Evolutionary conservation across 2,888 invertebrate species (phyloP).

Genomic region (Polydrusus tereticollis): DNA sequence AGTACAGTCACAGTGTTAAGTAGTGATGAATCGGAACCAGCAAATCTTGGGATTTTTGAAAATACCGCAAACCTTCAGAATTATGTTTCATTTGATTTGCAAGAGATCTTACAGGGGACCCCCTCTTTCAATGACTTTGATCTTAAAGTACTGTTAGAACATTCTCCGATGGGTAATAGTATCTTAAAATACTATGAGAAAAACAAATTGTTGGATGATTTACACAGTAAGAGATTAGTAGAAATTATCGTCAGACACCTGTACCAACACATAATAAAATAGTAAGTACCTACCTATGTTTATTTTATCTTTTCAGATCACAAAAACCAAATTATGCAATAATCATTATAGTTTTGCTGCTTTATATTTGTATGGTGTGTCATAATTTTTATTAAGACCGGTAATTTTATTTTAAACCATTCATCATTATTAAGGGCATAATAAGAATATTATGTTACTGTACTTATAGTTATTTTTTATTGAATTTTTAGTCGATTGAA

Average conservation of each 20-base stretch:
- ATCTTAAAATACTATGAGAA: slow-evolving; percentile 5
- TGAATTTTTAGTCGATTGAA: not conserved
- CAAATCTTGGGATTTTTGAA: too few relatives aligned
- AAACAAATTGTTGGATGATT: not conserved
- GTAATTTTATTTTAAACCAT: not conserved
- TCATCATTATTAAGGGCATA: too few relatives aligned
- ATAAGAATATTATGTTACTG: too few relatives aligned
- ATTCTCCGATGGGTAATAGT: not conserved
- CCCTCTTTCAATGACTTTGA: not conserved
- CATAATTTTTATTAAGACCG: too few relatives aligned
- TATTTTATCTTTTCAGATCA: too few relatives aligned
- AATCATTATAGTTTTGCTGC: too few relatives aligned
- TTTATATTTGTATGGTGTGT: too few relatives aligned
- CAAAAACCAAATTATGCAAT: too few relatives aligned
- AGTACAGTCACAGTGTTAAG: not conserved
- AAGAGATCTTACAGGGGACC: not conserved
- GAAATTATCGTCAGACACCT: slow-evolving; percentile 1
- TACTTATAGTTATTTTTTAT: not conserved
- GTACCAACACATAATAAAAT: slow-evolving; percentile 1
- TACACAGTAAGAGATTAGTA: slow-evolving; percentile 3
- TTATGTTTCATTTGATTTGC: not conserved
- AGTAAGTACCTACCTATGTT: too few relatives aligned
- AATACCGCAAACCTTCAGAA: not conserved
- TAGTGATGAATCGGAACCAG: too few relatives aligned
- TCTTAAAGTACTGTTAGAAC: not conserved